Evolutionary conservation across 2,888 invertebrate genomes (phyloP).

Genomic region (Oxystoma pomonae): DNA sequence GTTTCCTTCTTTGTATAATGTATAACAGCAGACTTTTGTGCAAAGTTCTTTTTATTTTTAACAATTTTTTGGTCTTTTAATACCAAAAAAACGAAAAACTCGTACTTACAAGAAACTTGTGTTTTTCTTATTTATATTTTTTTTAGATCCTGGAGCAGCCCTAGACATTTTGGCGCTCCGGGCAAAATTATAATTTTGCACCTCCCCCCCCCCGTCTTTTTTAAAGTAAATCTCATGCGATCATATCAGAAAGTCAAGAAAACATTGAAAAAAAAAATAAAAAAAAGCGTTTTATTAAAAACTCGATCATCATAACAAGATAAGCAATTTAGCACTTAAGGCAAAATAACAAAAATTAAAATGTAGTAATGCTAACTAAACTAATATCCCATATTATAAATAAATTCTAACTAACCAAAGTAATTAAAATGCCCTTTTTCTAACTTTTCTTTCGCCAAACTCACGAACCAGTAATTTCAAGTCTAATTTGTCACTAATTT

Average conservation of each 20-base stretch:
- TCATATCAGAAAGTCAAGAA: not conserved
- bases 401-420: not conserved
- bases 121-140: too few species aligned
- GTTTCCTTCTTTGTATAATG: too few species aligned
- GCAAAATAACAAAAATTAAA: not conserved
- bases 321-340: not conserved
- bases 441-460: constrained; percentile 1
- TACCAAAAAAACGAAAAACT: too few species aligned
- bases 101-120: too few species aligned
- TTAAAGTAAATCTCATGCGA: not conserved
- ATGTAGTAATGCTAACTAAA: not conserved
- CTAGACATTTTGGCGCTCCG: not conserved
- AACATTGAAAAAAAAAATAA: not conserved
- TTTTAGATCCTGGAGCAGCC: not conserved
- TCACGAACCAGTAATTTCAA: not conserved
- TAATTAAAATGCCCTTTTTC: not conserved
- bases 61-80: too few species aligned
- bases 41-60: too few species aligned
- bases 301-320: not conserved
- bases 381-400: not conserved
- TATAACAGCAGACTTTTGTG: too few species aligned
- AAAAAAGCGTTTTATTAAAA: not conserved
- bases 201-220: not conserved
- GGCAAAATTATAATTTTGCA: not conserved
- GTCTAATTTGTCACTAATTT: constrained; percentile 2